These are phyloP conservation scores for Zeuzera pyrina DNA, from an alignment of 2,888 invertebrate species.

Conservation along the genomic window DNA sequence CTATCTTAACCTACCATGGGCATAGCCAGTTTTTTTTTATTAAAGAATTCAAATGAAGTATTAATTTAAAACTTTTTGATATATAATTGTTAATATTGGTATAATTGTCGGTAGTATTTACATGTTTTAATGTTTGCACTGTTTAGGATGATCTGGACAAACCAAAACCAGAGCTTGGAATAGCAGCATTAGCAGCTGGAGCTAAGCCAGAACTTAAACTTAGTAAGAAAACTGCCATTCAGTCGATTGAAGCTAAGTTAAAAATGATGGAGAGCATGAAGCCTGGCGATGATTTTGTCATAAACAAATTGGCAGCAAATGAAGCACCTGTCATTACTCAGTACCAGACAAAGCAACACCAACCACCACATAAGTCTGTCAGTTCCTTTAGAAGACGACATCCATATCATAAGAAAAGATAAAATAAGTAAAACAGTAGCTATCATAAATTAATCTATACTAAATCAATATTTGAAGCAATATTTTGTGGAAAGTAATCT, in stretches of 20 bases:
- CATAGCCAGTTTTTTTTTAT: too few species aligned
- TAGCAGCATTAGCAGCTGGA: conserved; percentile 84
- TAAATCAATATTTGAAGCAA: too few species aligned
- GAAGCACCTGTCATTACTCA: conserved; percentile 80
- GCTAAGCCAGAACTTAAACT: conserved; percentile 74
- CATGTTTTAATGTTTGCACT: conserved; percentile 3
- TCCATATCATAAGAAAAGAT: conserved; percentile 67
- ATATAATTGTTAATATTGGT: too few species aligned
- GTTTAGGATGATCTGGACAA: conserved; percentile 83
- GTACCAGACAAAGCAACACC: conserved; percentile 74
- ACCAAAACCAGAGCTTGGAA: conserved; percentile 82
- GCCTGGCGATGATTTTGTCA: conserved; percentile 80
- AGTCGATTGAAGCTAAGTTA: conserved; percentile 90
- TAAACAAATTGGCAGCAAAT: conserved; percentile 78
- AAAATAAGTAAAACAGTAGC: too few species aligned
- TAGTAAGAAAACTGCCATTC: conserved; percentile 86
- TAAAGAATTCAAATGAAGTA: too few species aligned
- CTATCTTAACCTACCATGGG: too few species aligned
- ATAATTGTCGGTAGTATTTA: background rate
- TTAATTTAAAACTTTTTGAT: too few species aligned
- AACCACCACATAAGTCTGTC: conserved; percentile 44
- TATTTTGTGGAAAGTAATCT: too few species aligned
- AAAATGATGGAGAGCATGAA: conserved; percentile 83
- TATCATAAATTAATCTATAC: too few species aligned
- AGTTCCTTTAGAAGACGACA: conserved; percentile 53